Evolutionary conservation across 2,797 vertebrate genomes (phyloP).

Genomic region (Brotula barbata): DNA sequence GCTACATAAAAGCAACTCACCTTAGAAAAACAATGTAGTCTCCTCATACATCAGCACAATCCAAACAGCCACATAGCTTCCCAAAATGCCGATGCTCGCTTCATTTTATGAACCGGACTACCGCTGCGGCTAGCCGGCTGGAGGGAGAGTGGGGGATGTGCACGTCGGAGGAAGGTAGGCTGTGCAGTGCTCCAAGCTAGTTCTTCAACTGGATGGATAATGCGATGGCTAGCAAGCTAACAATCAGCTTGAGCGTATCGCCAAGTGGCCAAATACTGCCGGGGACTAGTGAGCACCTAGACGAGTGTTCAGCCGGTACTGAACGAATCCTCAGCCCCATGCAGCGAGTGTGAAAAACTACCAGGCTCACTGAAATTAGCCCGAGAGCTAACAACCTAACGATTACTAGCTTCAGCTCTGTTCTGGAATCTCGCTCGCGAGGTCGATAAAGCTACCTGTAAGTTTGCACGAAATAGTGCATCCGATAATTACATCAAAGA

Average conservation of each 20-base stretch:
- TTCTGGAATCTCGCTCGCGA: conserved; percentile 64
- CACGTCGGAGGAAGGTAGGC: conserved; percentile 74
- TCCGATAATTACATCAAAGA: conserved; percentile 34
- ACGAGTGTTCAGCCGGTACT: conserved; percentile 20
- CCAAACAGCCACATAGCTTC: conserved; percentile 73
- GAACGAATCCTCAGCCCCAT: conserved; percentile 4
- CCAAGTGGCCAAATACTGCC: conserved; percentile 20
- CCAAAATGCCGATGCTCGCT: conserved; percentile 76
- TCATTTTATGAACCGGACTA: conserved; percentile 81
- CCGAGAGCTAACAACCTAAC: conserved; percentile 39
- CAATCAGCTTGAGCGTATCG: conserved; percentile 31
- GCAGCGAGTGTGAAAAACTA: conserved; percentile 17
- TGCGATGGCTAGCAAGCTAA: conserved; percentile 55
- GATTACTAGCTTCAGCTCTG: conserved; percentile 47
- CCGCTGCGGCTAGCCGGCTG: conserved; percentile 76
- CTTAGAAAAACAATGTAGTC: conserved; percentile 73
- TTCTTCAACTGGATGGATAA: conserved; percentile 44
- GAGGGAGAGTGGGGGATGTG: conserved; percentile 82
- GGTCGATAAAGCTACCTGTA: conserved; percentile 46
- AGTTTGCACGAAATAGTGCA: conserved; percentile 53
- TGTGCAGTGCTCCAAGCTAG: conserved; percentile 60
- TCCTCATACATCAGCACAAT: conserved; percentile 81
- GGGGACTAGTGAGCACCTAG: conserved; percentile 18
- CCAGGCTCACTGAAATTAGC: conserved; percentile 36
- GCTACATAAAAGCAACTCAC: conserved; percentile 65